Percentiles rank a stretch among this genome's conserved stretches.
Conservation (phyloP, 1,140 invertebrate genomes). For the Steinernema khuongi region DNA sequence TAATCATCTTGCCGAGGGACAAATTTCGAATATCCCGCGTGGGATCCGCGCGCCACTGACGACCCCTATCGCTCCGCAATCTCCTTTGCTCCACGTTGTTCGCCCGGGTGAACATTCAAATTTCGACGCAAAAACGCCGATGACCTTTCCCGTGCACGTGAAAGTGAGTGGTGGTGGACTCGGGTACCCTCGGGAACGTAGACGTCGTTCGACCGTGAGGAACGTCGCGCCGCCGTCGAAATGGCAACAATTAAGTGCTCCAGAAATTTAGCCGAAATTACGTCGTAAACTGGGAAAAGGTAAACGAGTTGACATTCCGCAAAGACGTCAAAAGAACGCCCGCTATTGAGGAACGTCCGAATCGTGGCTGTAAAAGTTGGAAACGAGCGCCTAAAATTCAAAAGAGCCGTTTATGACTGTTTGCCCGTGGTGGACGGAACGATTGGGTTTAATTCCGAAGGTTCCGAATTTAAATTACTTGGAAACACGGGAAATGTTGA, state of each 20-base stretch:
- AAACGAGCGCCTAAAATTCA: constrained; percentile 4
- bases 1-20: not conserved
- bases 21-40: constrained; percentile 7
- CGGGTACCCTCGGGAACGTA: not conserved
- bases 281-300: not conserved
- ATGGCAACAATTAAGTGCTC: constrained; percentile 12
- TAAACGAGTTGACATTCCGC: constrained; percentile 16
- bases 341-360: constrained; percentile 13
- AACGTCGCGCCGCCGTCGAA: not conserved
- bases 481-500: too few relatives aligned
- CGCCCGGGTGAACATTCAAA: not conserved
- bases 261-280: constrained; percentile 1
- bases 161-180: not conserved
- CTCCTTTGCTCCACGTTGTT: not conserved
- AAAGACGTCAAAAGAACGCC: constrained; percentile 14
- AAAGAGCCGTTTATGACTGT: not conserved
- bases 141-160: not conserved
- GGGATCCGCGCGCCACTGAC: not conserved
- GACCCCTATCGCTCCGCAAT: constrained; percentile 1
- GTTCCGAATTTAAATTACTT: too few relatives aligned
- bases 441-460: not conserved
- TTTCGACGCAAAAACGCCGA: not conserved
- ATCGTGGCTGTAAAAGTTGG: not conserved
- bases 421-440: not conserved
- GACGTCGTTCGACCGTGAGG: too few relatives aligned